These are phyloP conservation scores for Drosophila lacteicornis DNA, from an alignment of 1,140 invertebrate species.

Conservation along the genomic window DNA sequence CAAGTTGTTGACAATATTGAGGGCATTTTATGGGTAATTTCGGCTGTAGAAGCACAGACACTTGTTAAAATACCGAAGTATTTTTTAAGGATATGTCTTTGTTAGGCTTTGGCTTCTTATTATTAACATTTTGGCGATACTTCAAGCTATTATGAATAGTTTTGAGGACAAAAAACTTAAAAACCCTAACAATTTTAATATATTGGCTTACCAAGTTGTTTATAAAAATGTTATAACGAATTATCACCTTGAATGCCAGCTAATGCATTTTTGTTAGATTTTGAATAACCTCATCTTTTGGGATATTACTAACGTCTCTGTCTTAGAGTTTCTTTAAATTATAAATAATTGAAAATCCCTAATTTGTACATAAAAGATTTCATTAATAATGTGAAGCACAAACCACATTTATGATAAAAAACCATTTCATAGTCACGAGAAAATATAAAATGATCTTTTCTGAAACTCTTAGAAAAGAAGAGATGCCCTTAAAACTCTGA, in stretches of 20 bases:
- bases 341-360: background rate
- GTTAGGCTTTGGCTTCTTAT: background rate
- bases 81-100: background rate
- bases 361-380: background rate
- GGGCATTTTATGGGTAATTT: slow-evolving; percentile 4
- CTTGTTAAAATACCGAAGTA: background rate
- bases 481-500: background rate
- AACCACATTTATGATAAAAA: background rate
- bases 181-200: no score
- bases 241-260: background rate
- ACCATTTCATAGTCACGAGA: background rate
- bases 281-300: no score
- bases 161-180: no score
- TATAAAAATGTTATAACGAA: background rate
- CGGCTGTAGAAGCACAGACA: background rate
- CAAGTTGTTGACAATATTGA: slow-evolving; percentile 51
- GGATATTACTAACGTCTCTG: no score
- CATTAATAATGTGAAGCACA: background rate
- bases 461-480: background rate
- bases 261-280: no score
- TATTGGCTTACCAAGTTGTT: no score
- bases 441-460: background rate
- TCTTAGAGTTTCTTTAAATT: background rate
- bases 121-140: no score
- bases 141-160: background rate